These are phyloP conservation scores for Melanotus villosus DNA, from an alignment of 2,888 invertebrate genomes.

Conservation along the genomic window DNA sequence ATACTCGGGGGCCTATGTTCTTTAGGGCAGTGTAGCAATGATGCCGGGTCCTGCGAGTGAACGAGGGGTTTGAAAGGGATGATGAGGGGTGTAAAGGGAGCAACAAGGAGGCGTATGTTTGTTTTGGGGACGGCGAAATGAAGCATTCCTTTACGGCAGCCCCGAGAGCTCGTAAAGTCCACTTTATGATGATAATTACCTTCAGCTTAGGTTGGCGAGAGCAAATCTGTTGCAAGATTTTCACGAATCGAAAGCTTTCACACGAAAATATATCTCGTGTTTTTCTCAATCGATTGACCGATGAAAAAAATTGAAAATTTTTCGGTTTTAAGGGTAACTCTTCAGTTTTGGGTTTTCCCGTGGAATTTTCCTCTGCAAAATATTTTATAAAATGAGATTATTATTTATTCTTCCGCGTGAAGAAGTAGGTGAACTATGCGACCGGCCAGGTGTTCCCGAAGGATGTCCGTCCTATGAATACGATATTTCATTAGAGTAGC, in stretches of 20 bases:
- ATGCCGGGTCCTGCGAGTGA: conserved; percentile 39
- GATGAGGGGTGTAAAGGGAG: conserved; percentile 50
- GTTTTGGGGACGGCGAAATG: conserved; percentile 62
- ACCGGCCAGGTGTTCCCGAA: conserved; percentile 57
- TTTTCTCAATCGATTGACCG: neutral
- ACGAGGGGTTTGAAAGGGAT: conserved; percentile 39
- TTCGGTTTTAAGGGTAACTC: neutral
- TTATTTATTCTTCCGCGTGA: conserved; percentile 32
- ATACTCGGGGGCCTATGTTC: conserved; percentile 47
- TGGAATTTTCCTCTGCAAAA: neutral
- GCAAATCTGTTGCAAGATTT: conserved; percentile 42
- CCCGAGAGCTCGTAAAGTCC: conserved; percentile 68
- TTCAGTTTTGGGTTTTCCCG: neutral
- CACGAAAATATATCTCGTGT: neutral
- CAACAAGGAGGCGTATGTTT: conserved; percentile 59
- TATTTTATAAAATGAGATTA: conserved; percentile 24
- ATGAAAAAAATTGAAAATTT: neutral
- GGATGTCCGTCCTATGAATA: conserved; percentile 66
- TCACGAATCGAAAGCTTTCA: neutral
- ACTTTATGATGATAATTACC: conserved; percentile 70
- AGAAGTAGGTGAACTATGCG: conserved; percentile 42
- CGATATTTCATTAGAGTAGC: conserved; percentile 67
- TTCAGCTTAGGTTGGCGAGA: conserved; percentile 50
- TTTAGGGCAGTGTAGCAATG: conserved; percentile 46
- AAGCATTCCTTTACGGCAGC: conserved; percentile 66